phyloP scores from a whole-genome alignment of 2,888 invertebrate genomes.

The Pimpla rufipes region DNA sequence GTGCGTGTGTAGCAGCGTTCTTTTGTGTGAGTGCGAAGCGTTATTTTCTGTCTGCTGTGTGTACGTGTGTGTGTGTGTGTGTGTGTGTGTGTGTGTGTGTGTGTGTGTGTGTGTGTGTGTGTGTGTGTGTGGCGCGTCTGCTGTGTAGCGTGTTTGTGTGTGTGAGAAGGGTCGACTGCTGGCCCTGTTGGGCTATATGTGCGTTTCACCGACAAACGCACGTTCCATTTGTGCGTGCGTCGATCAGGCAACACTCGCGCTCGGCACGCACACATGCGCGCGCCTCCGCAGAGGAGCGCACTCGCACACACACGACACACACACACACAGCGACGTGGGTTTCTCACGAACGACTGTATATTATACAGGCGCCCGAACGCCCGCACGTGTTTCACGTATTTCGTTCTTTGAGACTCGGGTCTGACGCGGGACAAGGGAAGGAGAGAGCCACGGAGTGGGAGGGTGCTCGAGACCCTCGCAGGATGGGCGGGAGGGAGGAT shows the following conservation, averaged over 20 bases:
- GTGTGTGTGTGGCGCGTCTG: background rate
- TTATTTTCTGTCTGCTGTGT: background rate
- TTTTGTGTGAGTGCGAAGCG: background rate
- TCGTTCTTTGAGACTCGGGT: constrained; percentile 32
- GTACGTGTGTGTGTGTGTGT: background rate
- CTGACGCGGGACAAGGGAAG: constrained; percentile 6
- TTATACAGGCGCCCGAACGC: constrained; percentile 9
- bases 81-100: background rate
- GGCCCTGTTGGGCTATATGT: constrained; percentile 1
- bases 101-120: background rate
- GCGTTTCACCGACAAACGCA: constrained; percentile 44
- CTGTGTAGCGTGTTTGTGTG: constrained; percentile 2
- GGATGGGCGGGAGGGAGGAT: constrained; percentile 65
- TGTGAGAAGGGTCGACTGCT: constrained; percentile 36
- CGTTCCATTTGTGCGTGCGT: constrained; percentile 49
- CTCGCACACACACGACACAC: background rate
- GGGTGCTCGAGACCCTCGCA: constrained; percentile 62
- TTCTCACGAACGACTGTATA: background rate
- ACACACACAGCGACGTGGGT: background rate
- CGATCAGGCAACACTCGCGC: constrained; percentile 21
- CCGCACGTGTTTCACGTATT: constrained; percentile 54
- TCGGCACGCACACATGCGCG: constrained; percentile 33
- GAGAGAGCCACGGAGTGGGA: constrained; percentile 43
- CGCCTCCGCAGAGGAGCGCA: background rate
- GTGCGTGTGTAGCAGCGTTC: constrained; percentile 8